These are phyloP conservation scores for Carcina quercana DNA, from an alignment of 2,888 invertebrate genomes.

Conservation along the genomic window DNA sequence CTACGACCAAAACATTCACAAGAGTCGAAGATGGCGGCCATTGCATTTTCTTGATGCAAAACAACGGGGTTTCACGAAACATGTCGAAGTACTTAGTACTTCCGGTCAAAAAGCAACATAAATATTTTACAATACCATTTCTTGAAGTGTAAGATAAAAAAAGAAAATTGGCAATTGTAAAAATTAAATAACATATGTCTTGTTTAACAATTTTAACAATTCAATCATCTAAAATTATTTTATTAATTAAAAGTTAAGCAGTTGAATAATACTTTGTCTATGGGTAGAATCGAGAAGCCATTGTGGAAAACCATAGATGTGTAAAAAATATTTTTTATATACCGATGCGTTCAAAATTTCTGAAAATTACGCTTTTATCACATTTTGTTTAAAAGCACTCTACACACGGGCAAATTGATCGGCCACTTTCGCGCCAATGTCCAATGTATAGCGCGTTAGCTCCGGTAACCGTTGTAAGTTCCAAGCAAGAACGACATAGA, in stretches of 20 bases:
- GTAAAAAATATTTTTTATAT: not conserved
- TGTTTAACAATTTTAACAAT: not conserved
- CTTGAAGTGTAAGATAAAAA: not conserved
- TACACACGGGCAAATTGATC: too few relatives aligned
- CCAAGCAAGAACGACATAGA: too few relatives aligned
- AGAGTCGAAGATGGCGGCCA: constrained; percentile 91
- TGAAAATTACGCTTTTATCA: too few relatives aligned
- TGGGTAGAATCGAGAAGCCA: not conserved
- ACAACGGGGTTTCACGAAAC: constrained; percentile 72
- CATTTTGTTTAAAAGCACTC: too few relatives aligned
- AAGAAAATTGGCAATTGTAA: not conserved
- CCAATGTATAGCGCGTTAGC: too few relatives aligned
- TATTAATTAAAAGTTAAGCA: not conserved
- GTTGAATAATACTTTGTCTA: not conserved
- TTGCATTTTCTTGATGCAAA: constrained; percentile 87
- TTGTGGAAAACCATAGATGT: not conserved
- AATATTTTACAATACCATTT: not conserved
- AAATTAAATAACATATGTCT: not conserved
- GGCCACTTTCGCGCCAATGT: too few relatives aligned
- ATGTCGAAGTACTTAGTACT: constrained; percentile 47
- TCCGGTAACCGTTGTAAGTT: too few relatives aligned
- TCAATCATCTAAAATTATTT: not conserved
- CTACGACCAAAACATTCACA: constrained; percentile 84
- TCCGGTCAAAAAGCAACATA: constrained; percentile 44
- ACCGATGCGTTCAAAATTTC: not conserved